These are phyloP conservation scores for Aramus guarauna DNA, from an alignment of 2,113 vertebrate species.

Conservation along the genomic window DNA sequence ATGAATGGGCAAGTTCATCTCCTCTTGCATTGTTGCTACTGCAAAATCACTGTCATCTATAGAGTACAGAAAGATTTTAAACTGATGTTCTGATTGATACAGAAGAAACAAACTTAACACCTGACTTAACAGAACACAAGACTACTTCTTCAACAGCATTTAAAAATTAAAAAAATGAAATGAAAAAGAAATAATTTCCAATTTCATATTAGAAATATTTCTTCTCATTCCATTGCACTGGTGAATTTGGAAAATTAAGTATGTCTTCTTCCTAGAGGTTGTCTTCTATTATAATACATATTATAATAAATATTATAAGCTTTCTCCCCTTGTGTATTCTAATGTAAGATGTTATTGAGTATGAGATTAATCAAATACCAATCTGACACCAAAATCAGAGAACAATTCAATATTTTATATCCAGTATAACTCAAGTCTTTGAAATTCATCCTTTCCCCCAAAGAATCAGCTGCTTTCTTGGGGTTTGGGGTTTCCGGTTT, in stretches of 20 bases:
- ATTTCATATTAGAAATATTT: not conserved
- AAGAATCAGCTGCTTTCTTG: not conserved
- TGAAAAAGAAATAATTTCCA: not conserved
- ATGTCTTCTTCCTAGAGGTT: not conserved
- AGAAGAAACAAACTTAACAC: not conserved
- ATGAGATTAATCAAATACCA: not conserved
- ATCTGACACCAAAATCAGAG: not conserved
- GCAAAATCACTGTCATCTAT: not conserved
- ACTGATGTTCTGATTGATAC: not conserved
- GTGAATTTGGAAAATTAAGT: not conserved
- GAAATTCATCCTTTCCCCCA: not conserved
- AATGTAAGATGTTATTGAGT: not conserved
- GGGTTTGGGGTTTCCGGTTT: not conserved
- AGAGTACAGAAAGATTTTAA: not conserved
- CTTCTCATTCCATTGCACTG: not conserved
- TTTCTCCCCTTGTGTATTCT: not conserved
- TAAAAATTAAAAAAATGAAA: not conserved
- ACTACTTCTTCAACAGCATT: not conserved
- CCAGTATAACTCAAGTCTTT: not conserved
- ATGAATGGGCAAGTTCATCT: not conserved
- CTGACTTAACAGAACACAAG: rapidly evolving
- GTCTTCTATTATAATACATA: not conserved
- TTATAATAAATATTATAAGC: too few relatives aligned
- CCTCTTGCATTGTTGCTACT: not conserved
- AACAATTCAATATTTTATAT: not conserved